Base-by-base conservation (phyloP, 2,113 vertebrate genomes). In the Neodontobutis hainanensis region DNA sequence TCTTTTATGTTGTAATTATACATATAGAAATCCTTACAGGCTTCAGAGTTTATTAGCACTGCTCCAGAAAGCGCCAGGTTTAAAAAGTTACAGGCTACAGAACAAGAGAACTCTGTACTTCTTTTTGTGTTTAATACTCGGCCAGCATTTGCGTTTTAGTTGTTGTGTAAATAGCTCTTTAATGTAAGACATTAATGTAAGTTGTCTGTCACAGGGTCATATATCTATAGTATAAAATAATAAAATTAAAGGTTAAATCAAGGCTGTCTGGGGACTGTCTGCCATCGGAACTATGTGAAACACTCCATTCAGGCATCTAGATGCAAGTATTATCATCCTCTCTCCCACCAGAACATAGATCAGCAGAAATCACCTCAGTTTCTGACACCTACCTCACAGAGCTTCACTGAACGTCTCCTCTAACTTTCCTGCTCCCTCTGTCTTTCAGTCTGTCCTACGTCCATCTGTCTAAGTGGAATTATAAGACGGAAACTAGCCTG, bases 401-500 rank as follows among this genome's bases (percentile, higher is more conserved):
- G 59, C 73, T 67, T 62, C 80, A 77, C 71, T 75, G 64, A 78
- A 67, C 57, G 67, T 75, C 71, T 70, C 55, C 50, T 73, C 38
- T 45, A 65, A 34, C 40, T 61, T 61, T 53, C 49, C 9, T 27
- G 3, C 45, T 34, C 57, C 42, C 27, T 47, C 59, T 47, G 44
- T 40, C 16, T 38, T 46, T 35, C 15, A 51, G 6, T 57, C 48
- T 10, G 19, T 45, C 62, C 42, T 67, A 11, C 61, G 72, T 87
- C 81, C 78, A 83, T 87, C 69, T 82, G 82, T 70, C 81, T 70
- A 38, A 84, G 65, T 86, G 78, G 76, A 72, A 73, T 69, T 86
- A 71, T 71, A 80, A 81, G 65, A 71, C 68, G 75, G 77, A 87
- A 91, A 89, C 86, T 77, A 86, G 77, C 64, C 75, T 83, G 75